Evolutionary conservation across 2,888 invertebrate species (phyloP), one percentile per base, ranked within the genome.

Genomic region (Drosophila ustulata): DNA sequence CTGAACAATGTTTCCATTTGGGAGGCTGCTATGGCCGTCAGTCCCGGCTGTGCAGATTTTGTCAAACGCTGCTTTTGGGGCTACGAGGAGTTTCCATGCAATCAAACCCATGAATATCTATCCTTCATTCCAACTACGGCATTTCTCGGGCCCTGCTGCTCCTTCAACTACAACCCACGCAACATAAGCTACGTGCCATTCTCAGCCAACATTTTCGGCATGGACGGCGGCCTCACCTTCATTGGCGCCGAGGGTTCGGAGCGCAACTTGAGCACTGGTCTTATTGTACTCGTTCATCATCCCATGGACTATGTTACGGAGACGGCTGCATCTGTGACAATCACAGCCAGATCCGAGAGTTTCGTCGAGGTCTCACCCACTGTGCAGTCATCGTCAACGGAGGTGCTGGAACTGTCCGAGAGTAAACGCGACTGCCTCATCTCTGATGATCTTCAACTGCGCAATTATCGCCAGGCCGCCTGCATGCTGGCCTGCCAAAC

Each of bases 41-140:
- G 92, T 71, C 90, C 91, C 0, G 89, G 89, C 3, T 92, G 92
- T 71, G 71, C 75, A 1, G 92, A 92, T 66, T 92, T 92, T 66
- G 90, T 91, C 0, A 87, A 91, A 61, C 89, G 90, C n/a, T 92
- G 92, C 51, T 92, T 90, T 53, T 92, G 92, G 92, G 92, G 91
- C 34, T 78, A 73, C 26, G 30, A 55, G 5, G 90, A 90, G 64
- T 92, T 92, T 58, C 79, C 88, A 2, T 92, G 92, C 57, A 89
- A 88, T 52, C 91, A 92, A 68, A 71, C 83, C 9, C 80, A 91
- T 62, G 88, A 91, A 18, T 91, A 91, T 70, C 73, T 92, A 1
- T 90, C 91, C 1, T 92, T 92, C 51, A 89, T 89, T 50, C 81
- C 91, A 0, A 91, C 92, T 0, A 91, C 91, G 0, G 92, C 92